These are phyloP conservation scores for Bostrychus sinensis DNA, from an alignment of 2,113 vertebrate species.

Conservation along the genomic window DNA sequence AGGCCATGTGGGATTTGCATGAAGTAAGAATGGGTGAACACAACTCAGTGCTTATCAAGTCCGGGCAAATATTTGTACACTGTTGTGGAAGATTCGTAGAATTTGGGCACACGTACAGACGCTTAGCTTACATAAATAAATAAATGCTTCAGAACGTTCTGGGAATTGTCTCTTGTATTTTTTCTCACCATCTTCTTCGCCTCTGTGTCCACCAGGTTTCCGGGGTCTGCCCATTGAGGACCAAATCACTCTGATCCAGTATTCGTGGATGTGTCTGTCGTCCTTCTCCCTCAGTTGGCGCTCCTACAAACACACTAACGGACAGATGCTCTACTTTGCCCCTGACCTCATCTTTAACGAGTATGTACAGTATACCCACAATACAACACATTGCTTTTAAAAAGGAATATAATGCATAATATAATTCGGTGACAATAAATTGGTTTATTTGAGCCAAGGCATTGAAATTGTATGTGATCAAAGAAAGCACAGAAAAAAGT, in stretches of 20 bases:
- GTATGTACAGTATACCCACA: slow-evolving; percentile 86
- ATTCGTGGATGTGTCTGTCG: slow-evolving; percentile 99
- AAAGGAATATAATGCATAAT: too few relatives aligned
- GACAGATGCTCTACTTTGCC: slow-evolving; percentile 98
- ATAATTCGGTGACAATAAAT: background rate
- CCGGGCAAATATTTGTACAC: slow-evolving; percentile 55
- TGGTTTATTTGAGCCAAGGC: background rate
- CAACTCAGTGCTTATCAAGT: slow-evolving; percentile 50
- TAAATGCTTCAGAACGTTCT: background rate
- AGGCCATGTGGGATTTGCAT: slow-evolving; percentile 67
- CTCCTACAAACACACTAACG: slow-evolving; percentile 98
- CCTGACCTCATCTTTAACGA: slow-evolving; percentile 98
- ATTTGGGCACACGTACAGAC: background rate
- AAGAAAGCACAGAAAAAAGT: too few relatives aligned
- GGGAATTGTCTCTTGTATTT: background rate
- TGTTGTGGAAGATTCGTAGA: slow-evolving; percentile 1
- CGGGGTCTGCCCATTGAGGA: slow-evolving; percentile 98
- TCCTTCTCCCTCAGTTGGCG: slow-evolving; percentile 99
- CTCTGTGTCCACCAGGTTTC: slow-evolving; percentile 85
- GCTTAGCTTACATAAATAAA: background rate
- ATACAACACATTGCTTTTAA: background rate
- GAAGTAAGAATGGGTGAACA: slow-evolving; percentile 55
- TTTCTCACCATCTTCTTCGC: slow-evolving; percentile 1
- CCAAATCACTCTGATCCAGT: slow-evolving; percentile 99
- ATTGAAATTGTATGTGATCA: too few relatives aligned